A percentile compares a stretch with the other conserved stretches of the same genome.
Conservation (phyloP, 2,113 vertebrate species). For the Rynchops niger region DNA sequence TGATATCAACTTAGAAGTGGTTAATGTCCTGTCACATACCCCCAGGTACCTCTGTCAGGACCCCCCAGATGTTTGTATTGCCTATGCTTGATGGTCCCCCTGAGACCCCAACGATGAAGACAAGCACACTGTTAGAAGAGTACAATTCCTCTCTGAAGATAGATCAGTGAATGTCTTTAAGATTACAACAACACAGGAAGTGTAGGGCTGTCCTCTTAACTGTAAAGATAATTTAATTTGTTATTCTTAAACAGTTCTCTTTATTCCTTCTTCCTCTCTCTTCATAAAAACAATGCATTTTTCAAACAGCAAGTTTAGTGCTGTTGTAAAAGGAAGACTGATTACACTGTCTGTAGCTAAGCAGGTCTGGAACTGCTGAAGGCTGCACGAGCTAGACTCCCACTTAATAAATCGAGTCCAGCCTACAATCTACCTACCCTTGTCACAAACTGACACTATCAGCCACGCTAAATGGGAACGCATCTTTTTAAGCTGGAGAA, state of each 20-base stretch:
- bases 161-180: slow-evolving; percentile 6
- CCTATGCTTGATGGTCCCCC: neutral
- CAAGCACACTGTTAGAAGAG: neutral
- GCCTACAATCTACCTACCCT: neutral
- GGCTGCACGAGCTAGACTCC: neutral
- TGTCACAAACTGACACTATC: neutral
- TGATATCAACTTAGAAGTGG: neutral
- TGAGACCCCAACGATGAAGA: fast-evolving
- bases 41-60: neutral
- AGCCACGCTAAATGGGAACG: neutral
- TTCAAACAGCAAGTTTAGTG: neutral
- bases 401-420: neutral
- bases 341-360: neutral
- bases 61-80: neutral
- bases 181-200: neutral
- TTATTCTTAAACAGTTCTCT: neutral
- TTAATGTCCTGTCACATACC: slow-evolving; percentile 24
- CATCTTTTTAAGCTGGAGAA: neutral
- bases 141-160: neutral
- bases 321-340: neutral
- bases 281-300: neutral
- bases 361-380: neutral
- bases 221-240: slow-evolving; percentile 15
- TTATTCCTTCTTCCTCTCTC: neutral
- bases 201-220: neutral